Percentiles rank a stretch among this genome's conserved stretches.
phyloP scores from a whole-genome alignment of 1,140 invertebrate genomes.

The Kradibia gibbosae region DNA sequence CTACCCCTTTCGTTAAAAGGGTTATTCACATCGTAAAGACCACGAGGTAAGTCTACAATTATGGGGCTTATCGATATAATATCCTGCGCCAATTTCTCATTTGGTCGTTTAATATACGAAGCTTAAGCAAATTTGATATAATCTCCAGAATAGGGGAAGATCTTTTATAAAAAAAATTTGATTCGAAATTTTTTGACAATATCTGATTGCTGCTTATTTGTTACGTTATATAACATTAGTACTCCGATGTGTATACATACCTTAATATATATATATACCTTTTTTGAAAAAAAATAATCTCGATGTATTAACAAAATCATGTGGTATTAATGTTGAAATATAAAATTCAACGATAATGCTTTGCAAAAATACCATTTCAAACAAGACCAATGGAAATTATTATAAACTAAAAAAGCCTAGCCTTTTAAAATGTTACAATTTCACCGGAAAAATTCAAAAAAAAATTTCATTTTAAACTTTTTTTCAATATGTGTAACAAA shows the following conservation, averaged over 20 bases:
- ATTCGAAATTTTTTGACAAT: not conserved
- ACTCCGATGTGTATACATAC: too few species aligned
- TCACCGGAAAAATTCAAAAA: not conserved
- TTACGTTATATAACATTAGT: not conserved
- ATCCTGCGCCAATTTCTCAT: constrained; percentile 39
- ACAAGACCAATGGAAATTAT: too few species aligned
- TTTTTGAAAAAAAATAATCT: too few species aligned
- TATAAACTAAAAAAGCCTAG: too few species aligned
- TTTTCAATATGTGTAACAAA: too few species aligned
- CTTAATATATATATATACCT: too few species aligned
- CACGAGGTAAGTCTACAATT: constrained; percentile 38
- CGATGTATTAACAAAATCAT: too few species aligned
- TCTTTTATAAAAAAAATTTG: not conserved
- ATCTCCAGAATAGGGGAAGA: not conserved
- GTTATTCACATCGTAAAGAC: constrained; percentile 23
- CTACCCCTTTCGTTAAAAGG: constrained; percentile 15
- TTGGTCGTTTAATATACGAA: constrained; percentile 36
- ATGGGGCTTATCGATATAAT: constrained; percentile 48
- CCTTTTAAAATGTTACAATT: too few species aligned
- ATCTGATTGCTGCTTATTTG: constrained; percentile 11
- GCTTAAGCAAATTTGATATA: constrained; percentile 23
- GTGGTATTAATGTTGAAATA: too few species aligned
- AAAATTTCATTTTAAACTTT: too few species aligned
- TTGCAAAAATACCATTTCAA: too few species aligned
- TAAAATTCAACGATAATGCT: too few species aligned